phyloP scores from a whole-genome alignment of 2,797 vertebrate genomes.

The Rhinophrynus dorsalis region DNA sequence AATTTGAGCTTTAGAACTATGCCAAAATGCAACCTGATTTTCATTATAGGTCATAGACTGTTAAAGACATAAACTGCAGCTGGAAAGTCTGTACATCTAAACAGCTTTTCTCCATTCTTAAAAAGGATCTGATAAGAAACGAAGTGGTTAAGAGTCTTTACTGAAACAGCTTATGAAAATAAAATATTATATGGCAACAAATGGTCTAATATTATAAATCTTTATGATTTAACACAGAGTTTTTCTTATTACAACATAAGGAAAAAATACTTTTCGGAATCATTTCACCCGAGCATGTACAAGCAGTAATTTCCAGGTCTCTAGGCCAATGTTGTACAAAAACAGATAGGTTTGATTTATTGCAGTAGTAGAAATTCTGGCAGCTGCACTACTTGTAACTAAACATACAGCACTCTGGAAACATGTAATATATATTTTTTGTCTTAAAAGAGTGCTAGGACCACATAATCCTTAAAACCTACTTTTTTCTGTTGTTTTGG shows the following conservation, averaged over 20 bases:
- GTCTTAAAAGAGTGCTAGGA: background rate
- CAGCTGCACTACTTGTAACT: constrained; percentile 34
- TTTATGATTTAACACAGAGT: constrained; percentile 9
- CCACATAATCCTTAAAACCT: constrained; percentile 16
- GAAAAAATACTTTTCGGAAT: constrained; percentile 23
- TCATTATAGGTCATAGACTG: background rate
- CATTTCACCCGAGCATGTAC: constrained; percentile 32
- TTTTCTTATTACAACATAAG: constrained; percentile 32
- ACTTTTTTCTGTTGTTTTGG: constrained; percentile 15
- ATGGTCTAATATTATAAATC: constrained; percentile 5
- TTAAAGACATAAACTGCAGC: background rate
- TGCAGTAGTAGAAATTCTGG: constrained; percentile 32
- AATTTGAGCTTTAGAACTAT: background rate
- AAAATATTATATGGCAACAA: constrained; percentile 3
- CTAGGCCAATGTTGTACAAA: constrained; percentile 21
- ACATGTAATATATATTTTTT: constrained; percentile 6
- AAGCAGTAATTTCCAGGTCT: constrained; percentile 35
- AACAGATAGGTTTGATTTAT: constrained; percentile 40
- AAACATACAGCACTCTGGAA: constrained; percentile 32
- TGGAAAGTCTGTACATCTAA: background rate
- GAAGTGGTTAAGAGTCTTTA: background rate
- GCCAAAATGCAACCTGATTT: background rate
- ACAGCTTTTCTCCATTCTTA: no score
- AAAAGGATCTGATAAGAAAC: no score
- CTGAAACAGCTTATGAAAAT: background rate